Evolutionary conservation across 2,888 invertebrate species (phyloP).

Genomic region (Hedya salicella): DNA sequence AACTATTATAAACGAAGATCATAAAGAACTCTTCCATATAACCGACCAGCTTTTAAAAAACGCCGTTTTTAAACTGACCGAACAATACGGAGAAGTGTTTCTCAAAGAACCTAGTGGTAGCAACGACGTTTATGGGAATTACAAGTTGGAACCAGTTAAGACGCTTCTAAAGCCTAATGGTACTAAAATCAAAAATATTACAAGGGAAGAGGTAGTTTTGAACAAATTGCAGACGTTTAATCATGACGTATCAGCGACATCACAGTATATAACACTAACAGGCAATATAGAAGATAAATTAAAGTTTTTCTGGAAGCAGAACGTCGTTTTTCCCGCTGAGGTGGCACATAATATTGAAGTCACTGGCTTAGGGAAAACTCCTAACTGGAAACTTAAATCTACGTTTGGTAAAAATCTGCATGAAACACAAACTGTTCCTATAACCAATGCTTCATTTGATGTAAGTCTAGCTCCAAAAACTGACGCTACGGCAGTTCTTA

Average conservation of each 20-base stretch:
- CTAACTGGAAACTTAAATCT: constrained; percentile 8
- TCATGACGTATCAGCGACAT: neutral
- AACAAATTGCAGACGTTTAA: constrained; percentile 16
- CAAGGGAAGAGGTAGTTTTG: constrained; percentile 3
- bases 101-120: neutral
- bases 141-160: constrained; percentile 14
- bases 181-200: neutral
- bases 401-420: constrained; percentile 15
- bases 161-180: constrained; percentile 16
- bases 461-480: constrained; percentile 10
- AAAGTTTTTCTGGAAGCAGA: constrained; percentile 12
- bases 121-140: constrained; percentile 1
- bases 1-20: constrained; percentile 4
- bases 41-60: constrained; percentile 15
- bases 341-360: constrained; percentile 6
- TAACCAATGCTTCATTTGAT: neutral
- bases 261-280: constrained; percentile 3
- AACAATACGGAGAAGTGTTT: constrained; percentile 1
- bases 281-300: constrained; percentile 27
- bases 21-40: constrained; percentile 22
- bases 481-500: constrained; percentile 7
- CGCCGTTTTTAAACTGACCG: constrained; percentile 11
- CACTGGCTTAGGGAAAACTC: neutral
- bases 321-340: constrained; percentile 8
- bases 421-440: neutral